These are phyloP conservation scores for Epicampocera succincta DNA, from an alignment of 2,888 invertebrate species.

Conservation along the genomic window DNA sequence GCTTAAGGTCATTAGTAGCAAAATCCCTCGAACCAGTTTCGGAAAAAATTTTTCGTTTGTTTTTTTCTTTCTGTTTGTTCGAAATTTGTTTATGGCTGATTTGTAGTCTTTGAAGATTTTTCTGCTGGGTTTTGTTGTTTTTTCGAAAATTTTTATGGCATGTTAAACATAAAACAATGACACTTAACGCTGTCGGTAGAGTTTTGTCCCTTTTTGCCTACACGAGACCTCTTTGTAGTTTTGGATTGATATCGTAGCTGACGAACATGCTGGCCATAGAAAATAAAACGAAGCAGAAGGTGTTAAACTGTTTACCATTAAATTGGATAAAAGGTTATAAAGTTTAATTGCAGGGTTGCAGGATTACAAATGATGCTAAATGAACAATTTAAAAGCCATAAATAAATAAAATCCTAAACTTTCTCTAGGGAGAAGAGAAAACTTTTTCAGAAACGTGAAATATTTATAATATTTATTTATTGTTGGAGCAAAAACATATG, in stretches of 20 bases:
- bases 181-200: constrained; percentile 57
- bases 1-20: constrained; percentile 69
- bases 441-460: no score
- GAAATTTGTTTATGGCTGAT: constrained; percentile 51
- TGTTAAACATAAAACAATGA: constrained; percentile 68
- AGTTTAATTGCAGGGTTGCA: constrained; percentile 56
- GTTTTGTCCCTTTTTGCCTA: constrained; percentile 22
- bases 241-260: neutral
- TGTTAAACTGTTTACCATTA: constrained; percentile 63
- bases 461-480: no score
- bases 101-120: constrained; percentile 10
- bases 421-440: constrained; percentile 18
- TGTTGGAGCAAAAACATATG: no score
- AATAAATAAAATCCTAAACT: constrained; percentile 45
- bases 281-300: constrained; percentile 28
- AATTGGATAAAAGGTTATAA: constrained; percentile 57
- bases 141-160: constrained; percentile 64
- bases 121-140: constrained; percentile 10
- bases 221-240: constrained; percentile 3
- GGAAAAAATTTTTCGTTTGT: constrained; percentile 24
- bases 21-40: constrained; percentile 68
- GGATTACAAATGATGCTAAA: constrained; percentile 43
- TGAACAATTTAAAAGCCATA: constrained; percentile 57
- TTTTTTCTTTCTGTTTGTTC: constrained; percentile 5
- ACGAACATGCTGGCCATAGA: constrained; percentile 23